Conservation (phyloP, 2,113 vertebrate genomes). For the Seriola aureovittata region DNA sequence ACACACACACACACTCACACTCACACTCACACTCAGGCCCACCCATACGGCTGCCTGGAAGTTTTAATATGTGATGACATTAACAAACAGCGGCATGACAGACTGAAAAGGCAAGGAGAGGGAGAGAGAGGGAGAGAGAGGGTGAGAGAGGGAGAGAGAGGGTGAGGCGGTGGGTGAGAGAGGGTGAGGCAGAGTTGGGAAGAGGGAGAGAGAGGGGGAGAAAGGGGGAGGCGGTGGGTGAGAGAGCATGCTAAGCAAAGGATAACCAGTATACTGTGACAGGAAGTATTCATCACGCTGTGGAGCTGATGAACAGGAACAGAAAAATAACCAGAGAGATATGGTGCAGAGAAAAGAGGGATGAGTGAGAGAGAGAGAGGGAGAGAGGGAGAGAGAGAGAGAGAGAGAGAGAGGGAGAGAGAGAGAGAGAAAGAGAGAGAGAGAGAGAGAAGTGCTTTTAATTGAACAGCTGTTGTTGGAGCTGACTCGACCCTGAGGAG, state of each 20-base stretch:
- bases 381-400: too few species aligned
- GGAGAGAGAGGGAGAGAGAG: background rate
- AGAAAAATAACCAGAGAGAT: too few species aligned
- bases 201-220: background rate
- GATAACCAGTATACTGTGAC: background rate
- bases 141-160: background rate
- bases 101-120: background rate
- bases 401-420: background rate
- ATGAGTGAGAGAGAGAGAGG: too few species aligned
- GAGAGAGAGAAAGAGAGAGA: background rate
- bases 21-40: background rate
- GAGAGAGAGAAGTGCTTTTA: too few species aligned
- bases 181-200: background rate
- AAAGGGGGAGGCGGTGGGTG: background rate
- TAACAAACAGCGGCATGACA: constrained; percentile 28
- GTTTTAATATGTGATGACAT: constrained; percentile 52
- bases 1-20: background rate
- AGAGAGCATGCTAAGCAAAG: background rate
- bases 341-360: too few species aligned
- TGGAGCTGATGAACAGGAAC: background rate
- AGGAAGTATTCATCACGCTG: background rate
- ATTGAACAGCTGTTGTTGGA: too few species aligned
- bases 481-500: too few species aligned
- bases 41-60: constrained; percentile 1
- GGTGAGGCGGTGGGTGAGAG: background rate